A percentile compares a stretch with the other conserved stretches of the same genome.
Conservation (phyloP, 1,140 invertebrate species). For the Riptortus pedestris region DNA sequence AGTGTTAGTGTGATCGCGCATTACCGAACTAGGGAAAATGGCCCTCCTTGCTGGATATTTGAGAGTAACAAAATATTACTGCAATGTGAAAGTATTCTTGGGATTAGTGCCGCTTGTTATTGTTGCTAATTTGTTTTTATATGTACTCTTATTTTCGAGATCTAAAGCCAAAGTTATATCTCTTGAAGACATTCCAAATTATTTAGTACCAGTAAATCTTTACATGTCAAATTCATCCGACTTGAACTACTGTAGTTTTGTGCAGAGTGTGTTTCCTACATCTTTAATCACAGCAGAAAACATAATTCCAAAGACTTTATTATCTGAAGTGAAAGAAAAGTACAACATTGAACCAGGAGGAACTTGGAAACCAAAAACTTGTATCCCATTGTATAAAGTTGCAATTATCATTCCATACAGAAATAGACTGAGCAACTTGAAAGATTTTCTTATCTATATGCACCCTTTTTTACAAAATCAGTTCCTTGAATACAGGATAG, state of each 20-base stretch:
- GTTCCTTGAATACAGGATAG: conserved; percentile 75
- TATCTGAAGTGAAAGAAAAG: conserved; percentile 19
- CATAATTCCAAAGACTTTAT: conserved; percentile 7
- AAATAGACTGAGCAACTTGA: conserved; percentile 67
- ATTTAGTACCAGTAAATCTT: conserved; percentile 14
- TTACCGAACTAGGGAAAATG: not conserved
- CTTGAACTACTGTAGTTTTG: not conserved
- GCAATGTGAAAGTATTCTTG: conserved; percentile 21
- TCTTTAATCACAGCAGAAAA: conserved; percentile 2
- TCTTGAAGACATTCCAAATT: conserved; percentile 22
- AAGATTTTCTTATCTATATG: conserved; percentile 73
- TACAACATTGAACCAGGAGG: conserved; percentile 45
- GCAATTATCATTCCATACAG: conserved; percentile 84
- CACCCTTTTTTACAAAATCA: conserved; percentile 82
- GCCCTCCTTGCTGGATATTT: not conserved
- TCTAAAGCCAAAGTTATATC: conserved; percentile 17
- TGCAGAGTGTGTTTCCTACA: not conserved
- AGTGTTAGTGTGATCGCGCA: not conserved
- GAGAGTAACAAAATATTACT: conserved; percentile 1
- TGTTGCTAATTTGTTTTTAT: conserved; percentile 23
- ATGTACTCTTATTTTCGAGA: conserved; percentile 25
- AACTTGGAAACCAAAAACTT: conserved; percentile 57
- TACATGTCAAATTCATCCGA: not conserved
- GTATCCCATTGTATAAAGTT: conserved; percentile 62
- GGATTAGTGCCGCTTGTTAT: conserved; percentile 24